Conservation (phyloP, 2,888 invertebrate species). For the Drosophila bunnanda region DNA sequence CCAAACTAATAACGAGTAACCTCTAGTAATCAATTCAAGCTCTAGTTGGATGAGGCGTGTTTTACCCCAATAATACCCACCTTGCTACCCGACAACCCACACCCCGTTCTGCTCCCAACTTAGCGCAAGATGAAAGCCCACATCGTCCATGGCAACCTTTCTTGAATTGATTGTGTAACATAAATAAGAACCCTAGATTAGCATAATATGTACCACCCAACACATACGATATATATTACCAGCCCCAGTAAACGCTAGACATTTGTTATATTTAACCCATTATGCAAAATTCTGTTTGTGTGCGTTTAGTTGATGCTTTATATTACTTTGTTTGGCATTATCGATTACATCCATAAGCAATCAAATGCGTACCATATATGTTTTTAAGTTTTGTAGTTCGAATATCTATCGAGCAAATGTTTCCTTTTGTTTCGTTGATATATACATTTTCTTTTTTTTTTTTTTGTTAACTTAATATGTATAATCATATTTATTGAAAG, state of each 20-base stretch:
- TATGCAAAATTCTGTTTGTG: conserved; percentile 28
- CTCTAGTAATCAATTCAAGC: conserved; percentile 33
- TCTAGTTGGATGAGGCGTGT: conserved; percentile 30
- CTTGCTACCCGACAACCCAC: conserved; percentile 8
- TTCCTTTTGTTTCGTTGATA: conserved; percentile 22
- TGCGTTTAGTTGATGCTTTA: conserved; percentile 56
- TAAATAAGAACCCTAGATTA: conserved; percentile 44
- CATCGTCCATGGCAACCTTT: conserved; percentile 40
- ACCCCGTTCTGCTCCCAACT: conserved; percentile 10
- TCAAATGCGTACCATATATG: conserved; percentile 33
- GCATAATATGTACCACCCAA: conserved; percentile 26
- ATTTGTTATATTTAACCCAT: conserved; percentile 32
- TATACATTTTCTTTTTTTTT: conserved; percentile 1
- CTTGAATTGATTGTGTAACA: conserved; percentile 45
- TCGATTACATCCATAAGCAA: conserved; percentile 13
- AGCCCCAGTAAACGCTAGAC: conserved; percentile 47
- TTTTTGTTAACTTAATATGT: conserved; percentile 12
- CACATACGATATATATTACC: conserved; percentile 16
- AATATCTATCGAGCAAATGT: conserved; percentile 9
- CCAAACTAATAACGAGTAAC: conserved; percentile 36
- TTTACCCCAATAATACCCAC: conserved; percentile 30
- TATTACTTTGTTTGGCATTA: conserved; percentile 45
- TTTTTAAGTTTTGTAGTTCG: conserved; percentile 32
- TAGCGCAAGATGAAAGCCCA: conserved; percentile 34
- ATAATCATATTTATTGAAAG: conserved; percentile 13